phyloP scores from a whole-genome alignment of 2,113 vertebrate species.

The Erythrocebus patas region DNA sequence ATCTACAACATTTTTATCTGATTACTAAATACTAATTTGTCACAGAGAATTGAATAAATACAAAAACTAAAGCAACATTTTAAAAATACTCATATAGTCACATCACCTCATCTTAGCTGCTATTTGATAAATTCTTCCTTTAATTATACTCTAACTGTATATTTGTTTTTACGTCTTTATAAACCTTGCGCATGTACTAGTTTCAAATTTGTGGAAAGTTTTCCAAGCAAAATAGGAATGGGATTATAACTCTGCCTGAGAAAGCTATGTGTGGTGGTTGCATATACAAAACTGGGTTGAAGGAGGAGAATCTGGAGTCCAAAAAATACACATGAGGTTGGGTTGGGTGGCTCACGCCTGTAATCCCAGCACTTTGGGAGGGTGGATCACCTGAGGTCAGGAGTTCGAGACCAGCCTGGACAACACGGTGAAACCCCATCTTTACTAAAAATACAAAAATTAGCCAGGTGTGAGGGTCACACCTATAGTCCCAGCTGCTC shows the following conservation, averaged over 20 bases:
- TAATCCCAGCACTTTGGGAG: too few species aligned
- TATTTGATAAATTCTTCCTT: background rate
- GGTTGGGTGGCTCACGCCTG: too few species aligned
- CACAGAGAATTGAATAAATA: background rate
- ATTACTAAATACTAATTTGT: background rate
- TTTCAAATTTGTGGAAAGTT: background rate
- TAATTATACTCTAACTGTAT: background rate
- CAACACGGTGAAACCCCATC: too few species aligned
- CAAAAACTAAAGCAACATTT: background rate
- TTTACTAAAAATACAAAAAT: too few species aligned
- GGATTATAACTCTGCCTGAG: background rate
- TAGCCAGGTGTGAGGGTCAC: too few species aligned
- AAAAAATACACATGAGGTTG: background rate
- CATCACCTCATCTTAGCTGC: background rate
- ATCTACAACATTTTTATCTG: background rate
- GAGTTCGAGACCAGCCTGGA: too few species aligned
- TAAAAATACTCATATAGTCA: background rate
- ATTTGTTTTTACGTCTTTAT: background rate
- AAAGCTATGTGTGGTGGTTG: background rate
- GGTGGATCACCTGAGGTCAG: too few species aligned
- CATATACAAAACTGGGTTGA: background rate
- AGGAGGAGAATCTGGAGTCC: background rate
- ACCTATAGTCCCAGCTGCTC: too few species aligned
- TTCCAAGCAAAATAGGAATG: background rate
- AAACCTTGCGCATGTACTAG: background rate